These are phyloP conservation scores for Andrena marginata DNA, from an alignment of 2,888 invertebrate species.

Conservation along the genomic window DNA sequence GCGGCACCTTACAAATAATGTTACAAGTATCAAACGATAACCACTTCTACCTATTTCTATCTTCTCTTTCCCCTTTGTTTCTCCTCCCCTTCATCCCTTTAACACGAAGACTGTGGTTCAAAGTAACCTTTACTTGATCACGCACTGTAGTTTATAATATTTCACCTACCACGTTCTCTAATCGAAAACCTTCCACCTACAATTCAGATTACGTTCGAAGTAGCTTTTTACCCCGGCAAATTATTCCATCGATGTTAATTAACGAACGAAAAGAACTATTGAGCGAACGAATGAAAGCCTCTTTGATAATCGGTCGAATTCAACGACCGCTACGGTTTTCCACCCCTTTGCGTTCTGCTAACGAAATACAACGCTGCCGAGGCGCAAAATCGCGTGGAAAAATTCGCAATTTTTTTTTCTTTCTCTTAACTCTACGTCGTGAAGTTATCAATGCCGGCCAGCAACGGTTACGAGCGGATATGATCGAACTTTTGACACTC, in stretches of 20 bases:
- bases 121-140: too few species aligned
- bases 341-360: constrained; percentile 18
- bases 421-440: not conserved
- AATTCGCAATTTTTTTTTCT: constrained; percentile 3
- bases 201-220: not conserved
- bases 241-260: not conserved
- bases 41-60: too few species aligned
- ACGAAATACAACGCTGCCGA: constrained; percentile 28
- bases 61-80: too few species aligned
- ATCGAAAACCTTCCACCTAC: not conserved
- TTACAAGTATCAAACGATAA: not conserved
- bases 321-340: constrained; percentile 27
- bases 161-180: not conserved
- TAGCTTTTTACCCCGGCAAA: not conserved
- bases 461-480: not conserved
- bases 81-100: too few species aligned
- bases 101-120: too few species aligned
- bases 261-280: not conserved
- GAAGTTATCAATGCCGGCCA: not conserved
- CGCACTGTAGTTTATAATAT: not conserved
- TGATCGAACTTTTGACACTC: constrained; percentile 10
- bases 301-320: constrained; percentile 42
- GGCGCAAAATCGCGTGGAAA: constrained; percentile 11
- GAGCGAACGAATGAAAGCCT: constrained; percentile 31
- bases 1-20: not conserved